Evolutionary conservation across 2,797 vertebrate species (phyloP).

Genomic region (Danio choprae): DNA sequence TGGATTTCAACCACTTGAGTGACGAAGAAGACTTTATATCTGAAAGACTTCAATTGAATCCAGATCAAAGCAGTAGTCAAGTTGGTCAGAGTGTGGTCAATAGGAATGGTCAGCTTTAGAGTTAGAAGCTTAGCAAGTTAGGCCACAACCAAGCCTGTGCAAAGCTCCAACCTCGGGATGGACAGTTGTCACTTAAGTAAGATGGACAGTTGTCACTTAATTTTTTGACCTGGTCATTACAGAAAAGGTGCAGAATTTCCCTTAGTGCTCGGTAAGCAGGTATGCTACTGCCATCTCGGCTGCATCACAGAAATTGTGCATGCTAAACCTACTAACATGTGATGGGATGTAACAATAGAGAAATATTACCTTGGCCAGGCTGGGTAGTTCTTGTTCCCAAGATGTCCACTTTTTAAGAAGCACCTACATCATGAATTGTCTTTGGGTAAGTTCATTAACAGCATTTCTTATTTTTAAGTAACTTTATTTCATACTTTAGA

Average conservation of each 20-base stretch:
- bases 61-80: slow-evolving; percentile 8
- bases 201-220: slow-evolving; percentile 22
- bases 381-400: too few species aligned
- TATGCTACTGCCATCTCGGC: background rate
- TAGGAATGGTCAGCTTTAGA: slow-evolving; percentile 7
- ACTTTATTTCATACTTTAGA: too few species aligned
- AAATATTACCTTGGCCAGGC: background rate
- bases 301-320: too few species aligned
- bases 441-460: too few species aligned
- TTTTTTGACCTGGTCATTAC: slow-evolving; percentile 7
- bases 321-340: too few species aligned
- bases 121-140: slow-evolving; percentile 32
- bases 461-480: too few species aligned
- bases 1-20: slow-evolving; percentile 33
- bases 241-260: background rate
- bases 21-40: background rate
- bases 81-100: background rate
- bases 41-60: background rate
- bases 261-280: background rate
- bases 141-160: slow-evolving; percentile 30
- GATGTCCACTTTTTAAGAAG: background rate
- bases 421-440: too few species aligned
- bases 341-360: background rate
- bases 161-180: slow-evolving; percentile 27
- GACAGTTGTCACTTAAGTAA: slow-evolving; percentile 17